Evolutionary conservation across 2,888 invertebrate genomes (phyloP).

Genomic region (Drosophila demipolita): DNA sequence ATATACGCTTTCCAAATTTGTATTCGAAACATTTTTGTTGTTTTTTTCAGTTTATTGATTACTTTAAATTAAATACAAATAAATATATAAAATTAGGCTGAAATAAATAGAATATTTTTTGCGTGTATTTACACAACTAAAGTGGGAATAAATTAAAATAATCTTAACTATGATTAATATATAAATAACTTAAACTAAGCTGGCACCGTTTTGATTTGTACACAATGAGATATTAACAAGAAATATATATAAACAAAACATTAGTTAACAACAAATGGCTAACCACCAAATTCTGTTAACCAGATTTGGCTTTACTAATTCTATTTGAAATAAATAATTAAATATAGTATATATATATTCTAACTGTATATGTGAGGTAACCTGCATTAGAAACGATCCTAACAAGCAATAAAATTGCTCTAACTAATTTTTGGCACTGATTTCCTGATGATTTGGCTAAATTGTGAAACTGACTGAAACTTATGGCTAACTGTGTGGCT

Average conservation of each 20-base stretch:
- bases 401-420: conserved; percentile 75
- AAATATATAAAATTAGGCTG: conserved; percentile 19
- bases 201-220: conserved; percentile 71
- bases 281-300: conserved; percentile 14
- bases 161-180: conserved; percentile 30
- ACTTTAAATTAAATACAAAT: conserved; percentile 12
- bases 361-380: conserved; percentile 11
- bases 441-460: conserved; percentile 54
- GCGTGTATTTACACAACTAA: conserved; percentile 55
- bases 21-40: neutral
- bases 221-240: conserved; percentile 44
- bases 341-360: conserved; percentile 9
- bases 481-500: neutral
- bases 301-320: conserved; percentile 20
- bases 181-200: conserved; percentile 24
- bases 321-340: conserved; percentile 10
- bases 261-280: conserved; percentile 50
- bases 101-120: conserved; percentile 41
- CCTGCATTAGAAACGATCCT: conserved; percentile 46
- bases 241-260: conserved; percentile 59
- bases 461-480: conserved; percentile 27
- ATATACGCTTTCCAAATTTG: neutral
- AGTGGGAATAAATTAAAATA: conserved; percentile 27
- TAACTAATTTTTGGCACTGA: conserved; percentile 80
- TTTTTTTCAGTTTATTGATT: conserved; percentile 18